Conservation (phyloP, 2,888 invertebrate species). For the Cylindroiulus punctatus region DNA sequence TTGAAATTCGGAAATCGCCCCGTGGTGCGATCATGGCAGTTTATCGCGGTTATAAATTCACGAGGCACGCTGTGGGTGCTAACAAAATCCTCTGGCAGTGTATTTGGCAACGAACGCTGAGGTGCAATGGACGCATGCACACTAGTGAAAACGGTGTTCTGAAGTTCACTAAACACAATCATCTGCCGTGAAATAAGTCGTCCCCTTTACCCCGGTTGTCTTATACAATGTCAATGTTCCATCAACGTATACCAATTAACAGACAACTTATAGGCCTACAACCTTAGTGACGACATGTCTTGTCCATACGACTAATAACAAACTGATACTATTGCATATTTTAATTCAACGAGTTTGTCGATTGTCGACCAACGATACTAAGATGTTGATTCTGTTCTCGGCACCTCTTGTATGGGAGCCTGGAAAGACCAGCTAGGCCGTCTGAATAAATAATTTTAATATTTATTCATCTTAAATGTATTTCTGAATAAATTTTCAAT, state of each 20-base stretch:
- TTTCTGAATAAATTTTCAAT: background rate
- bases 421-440: too few species aligned
- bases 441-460: background rate
- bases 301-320: too few species aligned
- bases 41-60: conserved; percentile 7
- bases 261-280: too few species aligned
- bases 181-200: background rate
- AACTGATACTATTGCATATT: too few species aligned
- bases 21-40: conserved; percentile 25
- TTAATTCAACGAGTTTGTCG: too few species aligned
- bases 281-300: too few species aligned
- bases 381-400: background rate
- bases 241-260: too few species aligned
- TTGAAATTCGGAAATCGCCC: conserved; percentile 35
- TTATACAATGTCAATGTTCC: too few species aligned
- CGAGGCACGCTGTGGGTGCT: background rate
- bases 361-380: too few species aligned
- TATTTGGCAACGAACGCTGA: background rate
- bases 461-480: background rate
- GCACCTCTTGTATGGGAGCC: background rate
- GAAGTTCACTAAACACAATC: background rate
- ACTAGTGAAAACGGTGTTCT: background rate
- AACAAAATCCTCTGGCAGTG: conserved; percentile 40
- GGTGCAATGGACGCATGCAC: conserved; percentile 36
- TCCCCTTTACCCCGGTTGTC: background rate